Evolutionary conservation across 2,797 vertebrate genomes (phyloP).

Genomic region (Apodemus agrarius): DNA sequence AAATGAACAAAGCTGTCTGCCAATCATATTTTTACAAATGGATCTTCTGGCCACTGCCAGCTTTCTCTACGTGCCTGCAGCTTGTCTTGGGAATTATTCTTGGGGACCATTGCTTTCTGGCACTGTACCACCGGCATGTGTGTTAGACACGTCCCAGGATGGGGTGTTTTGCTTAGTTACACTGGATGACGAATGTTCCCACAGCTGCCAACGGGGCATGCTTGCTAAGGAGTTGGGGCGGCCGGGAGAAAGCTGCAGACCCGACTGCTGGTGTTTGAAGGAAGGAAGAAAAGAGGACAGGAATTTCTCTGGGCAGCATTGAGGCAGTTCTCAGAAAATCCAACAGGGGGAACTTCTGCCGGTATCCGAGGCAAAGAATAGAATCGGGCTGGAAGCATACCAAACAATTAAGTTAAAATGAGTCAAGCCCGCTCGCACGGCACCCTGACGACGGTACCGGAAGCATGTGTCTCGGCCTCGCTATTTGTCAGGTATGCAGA

Average conservation of each 20-base stretch:
- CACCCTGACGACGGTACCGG: background rate
- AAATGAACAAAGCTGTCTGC: background rate
- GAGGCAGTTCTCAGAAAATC: background rate
- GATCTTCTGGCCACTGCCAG: background rate
- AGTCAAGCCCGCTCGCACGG: background rate
- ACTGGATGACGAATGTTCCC: background rate
- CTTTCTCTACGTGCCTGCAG: constrained; percentile 25
- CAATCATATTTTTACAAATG: constrained; percentile 51
- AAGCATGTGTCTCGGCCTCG: background rate
- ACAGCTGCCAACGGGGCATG: constrained; percentile 65
- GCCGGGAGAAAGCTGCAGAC: background rate
- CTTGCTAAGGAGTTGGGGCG: background rate
- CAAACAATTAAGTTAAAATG: constrained; percentile 14
- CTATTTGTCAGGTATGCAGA: rapidly evolving
- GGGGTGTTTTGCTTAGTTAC: constrained; percentile 51
- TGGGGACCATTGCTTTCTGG: constrained; percentile 48
- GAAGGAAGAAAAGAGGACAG: background rate
- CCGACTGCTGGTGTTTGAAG: background rate
- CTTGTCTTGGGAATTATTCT: constrained; percentile 49
- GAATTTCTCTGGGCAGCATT: background rate
- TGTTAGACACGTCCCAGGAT: background rate
- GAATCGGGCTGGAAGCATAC: background rate
- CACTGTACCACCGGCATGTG: background rate
- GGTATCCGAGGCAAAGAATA: background rate
- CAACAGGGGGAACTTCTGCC: background rate